Base-by-base conservation (phyloP, 2,888 invertebrate genomes). In the Drosophila robusta region DNA sequence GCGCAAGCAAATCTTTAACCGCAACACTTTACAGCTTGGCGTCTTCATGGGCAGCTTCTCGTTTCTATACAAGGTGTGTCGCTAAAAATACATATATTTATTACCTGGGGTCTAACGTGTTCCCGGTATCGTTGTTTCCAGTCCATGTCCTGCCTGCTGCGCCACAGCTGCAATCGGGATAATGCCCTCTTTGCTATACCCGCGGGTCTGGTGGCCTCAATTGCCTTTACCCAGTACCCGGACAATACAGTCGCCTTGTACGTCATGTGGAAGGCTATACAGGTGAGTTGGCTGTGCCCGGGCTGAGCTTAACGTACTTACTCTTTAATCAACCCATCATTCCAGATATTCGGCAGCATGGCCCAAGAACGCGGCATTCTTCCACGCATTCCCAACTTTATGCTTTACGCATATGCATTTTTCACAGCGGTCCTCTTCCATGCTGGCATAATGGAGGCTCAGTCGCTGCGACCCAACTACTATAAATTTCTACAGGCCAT, bases 161-260 rank as follows among this genome's bases (percentile, higher is more conserved):
- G 97, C 60, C 94, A 95, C 92, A 72, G 92, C 1, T 93, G 93
- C 11, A 93, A 94, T 29, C 93, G 93, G 79, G 96, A 96, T 90
- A 93, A 94, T 61, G 92, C 94, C 9, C 82, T 93, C 12, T 94
- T 95, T 90, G 96, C 96, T 0, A 91, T 96, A 77, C 94, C 95
- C 38, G 95, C 96, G 6, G 96, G 96, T 16, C 92, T 96, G 57
- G 79, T 96, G 14, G 95, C 96, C 5, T 96, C 96, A 42, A 90
- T 94, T 49, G 93, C 95, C 36, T 96, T 97, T 93, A 92, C 93
- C 26, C 94, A 95, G 79, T 97, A 95, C 92, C 96, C 96, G 34
- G 96, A 95, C 86, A 95, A 95, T 42, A 95, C 96, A 0, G 94
- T 97, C 52, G 95, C 97, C n/a, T 93, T 97, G 29, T 97, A 97